phyloP scores from a whole-genome alignment of 2,113 vertebrate genomes.

The Zosterops lateralis region DNA sequence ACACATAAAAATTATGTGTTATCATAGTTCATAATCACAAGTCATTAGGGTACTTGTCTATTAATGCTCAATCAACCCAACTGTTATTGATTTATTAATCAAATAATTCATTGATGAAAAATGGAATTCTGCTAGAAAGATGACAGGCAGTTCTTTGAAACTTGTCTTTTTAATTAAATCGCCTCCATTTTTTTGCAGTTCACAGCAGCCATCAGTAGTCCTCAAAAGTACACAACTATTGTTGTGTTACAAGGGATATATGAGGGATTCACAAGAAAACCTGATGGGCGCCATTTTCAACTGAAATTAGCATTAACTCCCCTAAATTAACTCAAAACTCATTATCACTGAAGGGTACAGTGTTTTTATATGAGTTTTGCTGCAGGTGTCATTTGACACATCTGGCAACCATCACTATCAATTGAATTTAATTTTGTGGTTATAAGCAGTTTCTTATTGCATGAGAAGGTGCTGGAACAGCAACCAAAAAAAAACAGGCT shows the following conservation, averaged over 20 bases:
- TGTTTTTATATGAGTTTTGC: background rate
- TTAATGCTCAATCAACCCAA: background rate
- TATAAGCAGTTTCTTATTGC: background rate
- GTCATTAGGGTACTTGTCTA: background rate
- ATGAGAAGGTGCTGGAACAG: background rate
- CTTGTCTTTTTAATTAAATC: background rate
- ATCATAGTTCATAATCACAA: background rate
- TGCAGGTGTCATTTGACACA: background rate
- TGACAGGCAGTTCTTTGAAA: background rate
- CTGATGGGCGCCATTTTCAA: background rate
- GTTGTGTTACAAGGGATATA: rapidly evolving
- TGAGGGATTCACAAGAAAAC: background rate
- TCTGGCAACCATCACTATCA: background rate
- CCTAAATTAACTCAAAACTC: background rate
- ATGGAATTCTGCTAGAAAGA: background rate
- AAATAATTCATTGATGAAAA: background rate
- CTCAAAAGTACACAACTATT: background rate
- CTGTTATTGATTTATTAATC: background rate
- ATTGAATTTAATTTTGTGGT: background rate
- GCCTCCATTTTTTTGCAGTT: background rate
- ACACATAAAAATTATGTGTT: background rate
- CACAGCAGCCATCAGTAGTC: rapidly evolving
- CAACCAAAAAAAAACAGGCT: background rate
- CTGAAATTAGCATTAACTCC: background rate
- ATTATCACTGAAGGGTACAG: background rate